Base-by-base conservation (phyloP, 92 coral and sea anemone genomes). In the Zoanthus solanderi region DNA sequence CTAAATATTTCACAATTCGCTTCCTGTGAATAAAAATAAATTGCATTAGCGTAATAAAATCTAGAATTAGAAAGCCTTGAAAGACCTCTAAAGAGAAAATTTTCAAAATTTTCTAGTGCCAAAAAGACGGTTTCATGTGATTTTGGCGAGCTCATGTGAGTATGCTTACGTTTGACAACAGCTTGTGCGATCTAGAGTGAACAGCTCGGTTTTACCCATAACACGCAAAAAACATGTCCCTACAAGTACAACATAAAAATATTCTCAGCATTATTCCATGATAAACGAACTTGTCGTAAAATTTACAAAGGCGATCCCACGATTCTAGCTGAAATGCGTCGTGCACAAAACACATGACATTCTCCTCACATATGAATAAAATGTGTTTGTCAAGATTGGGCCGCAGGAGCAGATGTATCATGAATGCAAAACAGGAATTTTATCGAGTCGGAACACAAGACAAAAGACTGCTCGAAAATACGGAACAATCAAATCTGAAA, bases 11-110 rank as follows among this genome's bases (percentile, higher is more conserved):
- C 73, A 86, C 74, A n/a, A 74, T 78, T 87, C 67, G 54, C 37
- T 78, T 87, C 72, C 90, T 87, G 86, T 78, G 78, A 87, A 87
- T 72, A 87, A 69, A 87, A 87, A 77, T 48, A 77, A 87, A 78
- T 87, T 46, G 61, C 67, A 77, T 87, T 87, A 78, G 48, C 17
- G 63, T 50, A 76, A 37, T 37, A 37, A 66, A 37, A 30, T 45
- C 58, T 57, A 66, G 37, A 80, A 53, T 61, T 37, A 37, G 42
- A 37, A 37, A 37, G 54, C 42, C 29, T 63, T 23, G 42, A 80
- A 76, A 80, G n/a, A 47, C 44, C 44, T 28, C 61, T 37, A 65
- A 66, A 66, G 15, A 50, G 29, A 71, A n/a, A 44, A 81, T 28
- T 13, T 14, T 81, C 63, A 65, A 44, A 9, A 23, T 32, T 47